These are phyloP conservation scores for Ganaspis sp. DNA, from an alignment of 1,140 invertebrate species.

Conservation along the genomic window DNA sequence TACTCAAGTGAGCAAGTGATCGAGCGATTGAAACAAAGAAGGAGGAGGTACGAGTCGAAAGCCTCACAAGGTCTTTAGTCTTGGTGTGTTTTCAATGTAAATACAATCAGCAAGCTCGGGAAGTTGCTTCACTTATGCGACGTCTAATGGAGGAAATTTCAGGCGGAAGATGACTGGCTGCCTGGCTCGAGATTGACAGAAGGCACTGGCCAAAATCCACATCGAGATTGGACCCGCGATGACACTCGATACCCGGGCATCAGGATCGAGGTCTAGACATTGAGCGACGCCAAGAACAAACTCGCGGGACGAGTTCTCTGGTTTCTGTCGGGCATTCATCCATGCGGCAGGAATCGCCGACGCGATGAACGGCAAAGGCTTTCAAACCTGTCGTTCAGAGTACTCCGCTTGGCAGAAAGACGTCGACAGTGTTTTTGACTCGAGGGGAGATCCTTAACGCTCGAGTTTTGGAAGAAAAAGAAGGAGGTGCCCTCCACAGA, in stretches of 20 bases:
- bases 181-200: not conserved
- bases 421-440: slow-evolving; percentile 54
- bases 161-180: not conserved
- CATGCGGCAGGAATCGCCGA: slow-evolving; percentile 27
- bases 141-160: slow-evolving; percentile 1
- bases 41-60: slow-evolving; percentile 15
- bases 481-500: not conserved
- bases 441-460: slow-evolving; percentile 32
- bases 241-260: slow-evolving; percentile 17
- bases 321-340: slow-evolving; percentile 29
- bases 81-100: slow-evolving; percentile 22
- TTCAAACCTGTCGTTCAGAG: slow-evolving; percentile 40
- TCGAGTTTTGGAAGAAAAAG: not conserved
- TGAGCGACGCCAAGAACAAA: slow-evolving; percentile 23
- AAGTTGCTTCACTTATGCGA: not conserved
- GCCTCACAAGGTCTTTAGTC: slow-evolving; percentile 22
- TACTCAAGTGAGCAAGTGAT: not conserved
- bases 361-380: slow-evolving; percentile 16
- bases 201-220: not conserved
- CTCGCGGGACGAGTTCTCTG: slow-evolving; percentile 27
- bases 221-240: not conserved
- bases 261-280: slow-evolving; percentile 22
- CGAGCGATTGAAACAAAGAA: slow-evolving; percentile 6
- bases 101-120: slow-evolving; percentile 26
- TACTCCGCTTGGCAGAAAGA: slow-evolving; percentile 49